These are phyloP conservation scores for Electrona antarctica DNA, from an alignment of 2,113 vertebrate species.

Conservation along the genomic window DNA sequence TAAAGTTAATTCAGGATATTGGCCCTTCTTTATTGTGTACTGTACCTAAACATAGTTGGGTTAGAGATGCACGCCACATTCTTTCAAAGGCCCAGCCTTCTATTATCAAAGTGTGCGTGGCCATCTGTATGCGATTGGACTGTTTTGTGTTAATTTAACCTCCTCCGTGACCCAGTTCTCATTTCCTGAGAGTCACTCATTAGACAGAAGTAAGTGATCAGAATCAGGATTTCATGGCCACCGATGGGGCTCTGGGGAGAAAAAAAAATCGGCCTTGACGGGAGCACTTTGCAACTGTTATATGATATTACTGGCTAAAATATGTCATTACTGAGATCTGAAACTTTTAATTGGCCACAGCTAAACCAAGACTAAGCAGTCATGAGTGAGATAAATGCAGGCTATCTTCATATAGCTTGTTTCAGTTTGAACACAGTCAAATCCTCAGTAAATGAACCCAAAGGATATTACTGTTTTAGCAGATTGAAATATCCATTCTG, in stretches of 20 bases:
- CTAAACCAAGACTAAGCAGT: no score
- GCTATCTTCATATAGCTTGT: no score
- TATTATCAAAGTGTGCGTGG: background rate
- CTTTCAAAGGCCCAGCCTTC: no score
- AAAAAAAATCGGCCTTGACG: background rate
- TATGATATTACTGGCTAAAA: background rate
- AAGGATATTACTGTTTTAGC: no score
- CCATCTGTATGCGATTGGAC: background rate
- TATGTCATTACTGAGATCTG: background rate
- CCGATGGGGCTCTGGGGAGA: slow-evolving; percentile 9
- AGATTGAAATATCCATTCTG: background rate
- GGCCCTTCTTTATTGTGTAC: no score
- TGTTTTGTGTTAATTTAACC: slow-evolving; percentile 12
- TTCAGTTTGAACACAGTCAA: no score
- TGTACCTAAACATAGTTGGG: no score
- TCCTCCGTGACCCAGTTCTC: slow-evolving; percentile 7
- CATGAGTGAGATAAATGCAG: background rate
- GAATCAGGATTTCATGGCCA: slow-evolving; percentile 35
- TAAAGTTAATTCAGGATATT: no score
- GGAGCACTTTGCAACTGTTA: slow-evolving; percentile 12
- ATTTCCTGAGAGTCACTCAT: slow-evolving; percentile 36
- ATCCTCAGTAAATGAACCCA: no score
- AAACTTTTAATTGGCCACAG: background rate
- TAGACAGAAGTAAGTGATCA: slow-evolving; percentile 21
- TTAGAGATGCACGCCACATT: no score